Base-by-base conservation (phyloP, 2,797 vertebrate species). In the Naso thynnoides region DNA sequence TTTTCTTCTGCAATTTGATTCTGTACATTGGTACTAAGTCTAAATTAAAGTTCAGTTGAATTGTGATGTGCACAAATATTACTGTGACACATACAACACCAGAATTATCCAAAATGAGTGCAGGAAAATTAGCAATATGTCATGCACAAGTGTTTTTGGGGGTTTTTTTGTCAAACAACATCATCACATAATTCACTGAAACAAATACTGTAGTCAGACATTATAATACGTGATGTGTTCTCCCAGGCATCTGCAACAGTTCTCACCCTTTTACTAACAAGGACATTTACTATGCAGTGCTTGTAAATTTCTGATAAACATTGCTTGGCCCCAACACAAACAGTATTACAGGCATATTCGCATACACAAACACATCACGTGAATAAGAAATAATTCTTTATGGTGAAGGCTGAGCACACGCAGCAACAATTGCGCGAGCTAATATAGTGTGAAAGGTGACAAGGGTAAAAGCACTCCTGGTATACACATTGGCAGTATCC, bases 281-380 rank as follows among this genome's bases (percentile, higher is more conserved):
- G 59, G 36, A 57, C 66, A 79, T 81, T 81, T 70, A 71, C 79
- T 59, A 74, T 77, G 76, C 76, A 70, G 63, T 36, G 45, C 82
- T 76, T 83, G 76, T 82, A 80, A 88, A 89, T 68, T 89, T 80
- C 71, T 85, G 73, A 90, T 89, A 89, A 88, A 83, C 78, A 89
- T 71, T 78, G 71, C 64, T 60, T 76, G 71, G 23, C 64, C 73
- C 66, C 27, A 41, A 68, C 67, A 78, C 61, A 76, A 77, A 82
- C 76, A 64, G 67, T 55, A 75, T 72, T 68, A 68, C 56, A 70
- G 55, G 72, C 69, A 76, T 48, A 79, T 82, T 74, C 18, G 45
- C 74, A 76, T 66, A 60, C 67, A 70, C 65, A 82, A 81, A 80
- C 64, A 68, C 47, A 58, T 77, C 70, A 82, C 10, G 8, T 76